These are phyloP conservation scores for Papilio demoleus DNA, from an alignment of 2,888 invertebrate genomes.

Conservation along the genomic window DNA sequence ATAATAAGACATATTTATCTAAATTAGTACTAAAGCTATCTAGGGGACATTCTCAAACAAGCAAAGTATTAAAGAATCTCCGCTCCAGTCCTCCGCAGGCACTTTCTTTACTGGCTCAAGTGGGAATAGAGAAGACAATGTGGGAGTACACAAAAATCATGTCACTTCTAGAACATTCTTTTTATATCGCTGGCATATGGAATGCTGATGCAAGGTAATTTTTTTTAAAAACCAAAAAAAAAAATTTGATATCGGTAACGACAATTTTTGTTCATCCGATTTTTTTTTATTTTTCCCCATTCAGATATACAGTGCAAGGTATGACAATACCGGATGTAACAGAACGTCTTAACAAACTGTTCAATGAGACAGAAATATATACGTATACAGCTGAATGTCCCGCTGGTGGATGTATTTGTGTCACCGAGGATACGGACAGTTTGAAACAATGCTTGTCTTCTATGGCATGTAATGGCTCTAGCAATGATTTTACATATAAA, in stretches of 20 bases:
- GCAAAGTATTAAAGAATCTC: conserved; percentile 71
- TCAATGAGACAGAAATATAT: conserved; percentile 75
- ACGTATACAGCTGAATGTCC: conserved; percentile 75
- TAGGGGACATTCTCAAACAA: conserved; percentile 73
- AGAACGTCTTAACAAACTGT: conserved; percentile 63
- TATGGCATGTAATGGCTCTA: conserved; percentile 66
- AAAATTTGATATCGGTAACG: no score
- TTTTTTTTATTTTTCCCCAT: conserved; percentile 29
- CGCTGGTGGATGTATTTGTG: conserved; percentile 70
- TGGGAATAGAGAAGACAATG: conserved; percentile 74
- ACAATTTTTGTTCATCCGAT: no score
- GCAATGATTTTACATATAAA: conserved; percentile 79
- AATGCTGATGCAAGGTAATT: conserved; percentile 70
- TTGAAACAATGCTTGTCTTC: conserved; percentile 64
- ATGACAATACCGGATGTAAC: conserved; percentile 59
- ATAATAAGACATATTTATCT: conserved; percentile 76
- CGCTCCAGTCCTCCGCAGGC: conserved; percentile 71
- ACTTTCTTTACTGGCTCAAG: conserved; percentile 73
- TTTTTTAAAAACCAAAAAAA: no score
- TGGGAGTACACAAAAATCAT: conserved; percentile 79
- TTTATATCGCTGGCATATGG: conserved; percentile 78
- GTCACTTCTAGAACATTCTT: conserved; percentile 76
- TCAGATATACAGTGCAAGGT: conserved; percentile 60
- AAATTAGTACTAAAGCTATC: conserved; percentile 76
- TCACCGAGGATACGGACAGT: conserved; percentile 69